These are phyloP conservation scores for Hirtodrosophila histrioides DNA, from an alignment of 2,888 invertebrate species.

Conservation along the genomic window DNA sequence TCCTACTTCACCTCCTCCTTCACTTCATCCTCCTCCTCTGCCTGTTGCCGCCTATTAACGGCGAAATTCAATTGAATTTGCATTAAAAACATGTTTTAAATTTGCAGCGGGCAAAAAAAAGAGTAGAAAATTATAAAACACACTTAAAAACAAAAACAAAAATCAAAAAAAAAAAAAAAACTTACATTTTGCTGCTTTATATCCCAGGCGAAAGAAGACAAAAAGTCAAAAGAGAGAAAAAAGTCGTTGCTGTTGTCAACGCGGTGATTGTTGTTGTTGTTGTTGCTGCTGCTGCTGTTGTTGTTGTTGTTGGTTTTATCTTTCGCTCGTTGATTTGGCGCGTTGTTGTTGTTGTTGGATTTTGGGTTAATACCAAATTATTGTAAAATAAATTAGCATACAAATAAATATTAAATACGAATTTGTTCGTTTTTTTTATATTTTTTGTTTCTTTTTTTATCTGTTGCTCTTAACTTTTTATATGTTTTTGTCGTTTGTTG, in stretches of 20 bases:
- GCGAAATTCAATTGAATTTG: slow-evolving; percentile 71
- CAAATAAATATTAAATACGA: slow-evolving; percentile 67
- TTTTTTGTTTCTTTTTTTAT: slow-evolving; percentile 18
- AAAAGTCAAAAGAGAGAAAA: slow-evolving; percentile 19
- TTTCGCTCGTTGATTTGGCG: slow-evolving; percentile 30
- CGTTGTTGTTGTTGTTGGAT: slow-evolving; percentile 59
- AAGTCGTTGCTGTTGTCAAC: slow-evolving; percentile 19
- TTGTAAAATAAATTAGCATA: slow-evolving; percentile 78
- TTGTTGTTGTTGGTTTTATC: slow-evolving; percentile 33
- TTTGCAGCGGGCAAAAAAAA: slow-evolving; percentile 13
- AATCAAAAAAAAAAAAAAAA: slow-evolving; percentile 36
- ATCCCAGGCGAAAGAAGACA: slow-evolving; percentile 57
- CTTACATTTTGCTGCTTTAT: slow-evolving; percentile 71
- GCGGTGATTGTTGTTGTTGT: slow-evolving; percentile 22
- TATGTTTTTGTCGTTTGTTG: slow-evolving; percentile 17
- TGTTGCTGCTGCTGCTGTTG: slow-evolving; percentile 27
- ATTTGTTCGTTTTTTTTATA: slow-evolving; percentile 35
- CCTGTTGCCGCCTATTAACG: slow-evolving; percentile 14
- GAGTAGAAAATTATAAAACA: slow-evolving; percentile 25
- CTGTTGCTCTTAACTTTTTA: slow-evolving; percentile 18
- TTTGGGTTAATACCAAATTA: slow-evolving; percentile 71
- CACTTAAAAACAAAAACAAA: slow-evolving; percentile 31
- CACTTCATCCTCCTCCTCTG: neutral
- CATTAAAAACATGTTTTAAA: slow-evolving; percentile 60
- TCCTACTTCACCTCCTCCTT: neutral